Percentiles rank a stretch among this genome's conserved stretches.
Evolutionary conservation across 2,797 vertebrate genomes (phyloP).

Genomic region (Muscicapa striata): DNA sequence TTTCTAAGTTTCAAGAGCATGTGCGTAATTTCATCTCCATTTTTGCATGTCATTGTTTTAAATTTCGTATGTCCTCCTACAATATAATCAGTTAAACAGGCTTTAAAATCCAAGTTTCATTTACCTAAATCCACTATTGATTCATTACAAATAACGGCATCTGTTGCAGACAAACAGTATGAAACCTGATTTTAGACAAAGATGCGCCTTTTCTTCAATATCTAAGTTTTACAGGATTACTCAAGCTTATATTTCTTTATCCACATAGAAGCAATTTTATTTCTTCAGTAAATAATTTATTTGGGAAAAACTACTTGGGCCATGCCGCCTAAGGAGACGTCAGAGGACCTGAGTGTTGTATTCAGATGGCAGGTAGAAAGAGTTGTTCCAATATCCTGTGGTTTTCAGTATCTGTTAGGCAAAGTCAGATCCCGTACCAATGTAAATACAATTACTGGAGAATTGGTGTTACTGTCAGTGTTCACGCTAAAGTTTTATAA

Average conservation of each 20-base stretch:
- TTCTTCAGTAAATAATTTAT: not conserved
- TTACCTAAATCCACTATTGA: not conserved
- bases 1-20: slow-evolving; percentile 26
- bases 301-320: not conserved
- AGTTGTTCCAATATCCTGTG: not conserved
- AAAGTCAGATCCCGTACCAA: not conserved
- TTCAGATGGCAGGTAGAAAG: not conserved
- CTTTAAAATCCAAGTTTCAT: not conserved
- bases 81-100: not conserved
- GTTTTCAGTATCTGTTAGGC: not conserved
- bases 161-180: not conserved
- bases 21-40: not conserved
- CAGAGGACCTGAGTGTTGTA: not conserved
- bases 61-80: not conserved
- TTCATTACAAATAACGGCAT: not conserved
- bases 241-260: not conserved
- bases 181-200: not conserved
- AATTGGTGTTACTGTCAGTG: not conserved
- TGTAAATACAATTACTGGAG: not conserved
- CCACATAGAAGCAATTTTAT: not conserved
- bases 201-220: not conserved
- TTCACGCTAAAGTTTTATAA: not conserved
- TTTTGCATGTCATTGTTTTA: not conserved
- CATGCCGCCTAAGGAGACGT: rapidly evolving
- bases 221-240: not conserved